Percentiles rank a stretch among this genome's conserved stretches.
Conservation (phyloP, 2,888 invertebrate species). For the Archips xylosteana region DNA sequence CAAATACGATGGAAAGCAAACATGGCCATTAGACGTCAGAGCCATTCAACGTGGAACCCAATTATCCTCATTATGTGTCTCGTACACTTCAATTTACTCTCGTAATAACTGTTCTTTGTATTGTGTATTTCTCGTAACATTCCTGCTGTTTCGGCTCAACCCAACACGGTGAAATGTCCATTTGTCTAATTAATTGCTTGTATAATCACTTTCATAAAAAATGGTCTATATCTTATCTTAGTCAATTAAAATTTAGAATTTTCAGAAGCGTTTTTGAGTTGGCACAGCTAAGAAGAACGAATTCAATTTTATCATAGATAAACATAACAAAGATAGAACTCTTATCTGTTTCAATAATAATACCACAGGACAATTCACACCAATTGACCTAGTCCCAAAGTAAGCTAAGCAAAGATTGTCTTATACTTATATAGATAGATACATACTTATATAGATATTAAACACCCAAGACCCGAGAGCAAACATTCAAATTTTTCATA, state of each 20-base stretch:
- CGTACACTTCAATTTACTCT: slow-evolving; percentile 43
- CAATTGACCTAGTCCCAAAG: too few species aligned
- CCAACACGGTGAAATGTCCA: background rate
- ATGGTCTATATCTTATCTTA: background rate
- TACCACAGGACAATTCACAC: too few species aligned
- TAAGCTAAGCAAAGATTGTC: too few species aligned
- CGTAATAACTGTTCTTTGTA: slow-evolving; percentile 39
- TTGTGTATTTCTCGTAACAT: slow-evolving; percentile 26
- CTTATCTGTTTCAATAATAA: too few species aligned
- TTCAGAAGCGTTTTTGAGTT: background rate
- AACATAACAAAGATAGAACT: too few species aligned
- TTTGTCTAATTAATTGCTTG: background rate
- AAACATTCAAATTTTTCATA: too few species aligned
- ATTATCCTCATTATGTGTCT: slow-evolving; percentile 55
- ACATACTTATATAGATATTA: too few species aligned
- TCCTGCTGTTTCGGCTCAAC: slow-evolving; percentile 11
- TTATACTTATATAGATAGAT: too few species aligned
- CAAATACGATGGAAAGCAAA: slow-evolving; percentile 50
- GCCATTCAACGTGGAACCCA: slow-evolving; percentile 46
- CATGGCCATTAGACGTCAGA: slow-evolving; percentile 48
- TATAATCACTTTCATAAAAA: background rate
- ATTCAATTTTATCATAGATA: too few species aligned
- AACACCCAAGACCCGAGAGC: too few species aligned
- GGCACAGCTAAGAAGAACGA: background rate
- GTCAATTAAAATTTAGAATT: background rate